phyloP scores from a whole-genome alignment of 2,113 vertebrate species.

The Hydropotes inermis region DNA sequence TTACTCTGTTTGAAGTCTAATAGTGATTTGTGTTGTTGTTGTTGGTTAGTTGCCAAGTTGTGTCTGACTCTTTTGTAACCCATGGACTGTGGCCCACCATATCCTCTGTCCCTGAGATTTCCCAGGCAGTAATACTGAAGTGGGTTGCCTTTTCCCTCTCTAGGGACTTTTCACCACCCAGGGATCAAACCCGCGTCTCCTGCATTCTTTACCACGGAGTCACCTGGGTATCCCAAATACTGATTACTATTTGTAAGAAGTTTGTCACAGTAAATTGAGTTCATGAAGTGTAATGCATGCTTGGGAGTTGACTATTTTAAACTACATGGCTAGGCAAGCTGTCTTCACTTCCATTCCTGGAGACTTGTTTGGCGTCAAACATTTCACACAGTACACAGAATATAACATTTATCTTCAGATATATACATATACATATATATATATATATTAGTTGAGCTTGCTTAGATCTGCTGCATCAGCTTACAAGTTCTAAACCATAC shows the following conservation, averaged over 20 bases:
- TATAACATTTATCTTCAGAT: neutral
- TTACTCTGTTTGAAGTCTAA: neutral
- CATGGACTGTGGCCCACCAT: neutral
- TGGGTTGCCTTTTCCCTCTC: neutral
- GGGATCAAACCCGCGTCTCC: neutral
- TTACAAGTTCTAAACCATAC: neutral
- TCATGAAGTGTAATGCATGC: neutral
- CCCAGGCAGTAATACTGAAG: neutral
- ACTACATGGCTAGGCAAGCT: neutral
- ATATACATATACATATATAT: no score
- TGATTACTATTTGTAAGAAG: neutral
- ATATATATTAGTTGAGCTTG: neutral
- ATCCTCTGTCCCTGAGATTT: neutral
- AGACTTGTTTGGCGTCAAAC: neutral
- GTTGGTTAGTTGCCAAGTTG: neutral
- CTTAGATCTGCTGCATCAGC: neutral
- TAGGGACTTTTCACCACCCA: neutral
- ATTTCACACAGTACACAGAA: neutral
- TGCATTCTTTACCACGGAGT: neutral
- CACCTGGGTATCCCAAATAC: neutral
- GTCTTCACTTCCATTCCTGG: neutral
- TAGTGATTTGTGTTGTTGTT: neutral
- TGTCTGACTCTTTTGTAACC: neutral
- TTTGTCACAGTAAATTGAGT: neutral
- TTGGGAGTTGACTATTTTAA: slow-evolving; percentile 1